Evolutionary conservation across 1,140 invertebrate genomes (phyloP), one percentile per base, ranked within the genome.

Genomic region (Lordiphosa stackelbergi): DNA sequence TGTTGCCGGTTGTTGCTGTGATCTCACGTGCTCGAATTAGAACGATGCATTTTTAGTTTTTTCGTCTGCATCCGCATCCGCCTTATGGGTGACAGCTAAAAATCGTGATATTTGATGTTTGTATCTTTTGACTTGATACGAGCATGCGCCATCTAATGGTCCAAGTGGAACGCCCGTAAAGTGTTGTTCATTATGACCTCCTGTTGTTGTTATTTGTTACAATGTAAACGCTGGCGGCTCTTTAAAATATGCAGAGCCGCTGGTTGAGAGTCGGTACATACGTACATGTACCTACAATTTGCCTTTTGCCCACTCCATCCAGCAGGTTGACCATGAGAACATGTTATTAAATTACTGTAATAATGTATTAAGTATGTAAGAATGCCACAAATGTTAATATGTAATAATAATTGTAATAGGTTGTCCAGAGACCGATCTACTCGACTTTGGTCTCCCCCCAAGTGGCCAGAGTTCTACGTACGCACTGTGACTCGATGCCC

Each of bases 271-370:
- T 51, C 47, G 42, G 40, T 37, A 10, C 13, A 40, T 31, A 16
- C 11, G 10, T 48, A 45, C 22, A 19, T 28, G 43, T 37, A 49
- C n/a, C 42, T 48, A 47, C 36, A 47, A 53, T 53, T 47, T 53
- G 57, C 42, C 31, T 53, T 46, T 48, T 56, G 38, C 19, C 40
- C 66, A 75, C 66, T 59, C 52, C 46, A 51, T 12, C 40, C 53
- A 81, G 68, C 84, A 84, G 65, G 74, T 85, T 86, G 84, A 73
- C 84, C 84, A 73, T 86, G 84, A 86, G 84, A 86, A 86, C 84
- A 86, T 86, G 84, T 85, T 86, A 86, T 86, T 81, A 86, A 86
- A 85, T 79, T 84, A 84, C 84, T 75, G 61, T 83, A 83, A 83
- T 78, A 85, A 71, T 84, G 78, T 81, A 84, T 78, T 78, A 84